These are phyloP conservation scores for Candidula unifasciata DNA, from an alignment of 2,888 invertebrate species.

Conservation along the genomic window DNA sequence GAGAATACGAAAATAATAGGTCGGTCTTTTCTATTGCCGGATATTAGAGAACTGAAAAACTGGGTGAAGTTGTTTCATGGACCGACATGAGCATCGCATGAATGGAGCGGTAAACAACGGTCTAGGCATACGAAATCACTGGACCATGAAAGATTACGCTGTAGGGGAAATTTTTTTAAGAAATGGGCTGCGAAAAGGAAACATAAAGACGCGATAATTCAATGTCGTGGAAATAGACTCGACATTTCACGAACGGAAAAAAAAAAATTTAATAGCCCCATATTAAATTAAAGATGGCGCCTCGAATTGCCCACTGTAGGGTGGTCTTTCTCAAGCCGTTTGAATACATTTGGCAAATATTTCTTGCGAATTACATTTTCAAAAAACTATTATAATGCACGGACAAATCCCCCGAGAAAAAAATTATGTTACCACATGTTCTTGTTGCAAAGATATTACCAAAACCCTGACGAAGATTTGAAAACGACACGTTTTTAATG, in stretches of 20 bases:
- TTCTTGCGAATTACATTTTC: neutral
- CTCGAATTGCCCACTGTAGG: neutral
- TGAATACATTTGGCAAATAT: neutral
- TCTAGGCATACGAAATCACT: too few species aligned
- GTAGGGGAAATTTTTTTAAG: too few species aligned
- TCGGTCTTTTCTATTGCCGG: neutral
- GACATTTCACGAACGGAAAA: neutral
- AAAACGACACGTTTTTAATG: slow-evolving; percentile 8
- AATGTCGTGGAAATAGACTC: neutral
- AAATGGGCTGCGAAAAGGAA: too few species aligned
- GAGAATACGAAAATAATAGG: neutral
- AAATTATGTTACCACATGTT: neutral
- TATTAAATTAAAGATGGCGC: neutral
- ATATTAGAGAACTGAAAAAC: too few species aligned
- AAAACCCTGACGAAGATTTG: neutral
- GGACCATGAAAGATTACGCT: too few species aligned
- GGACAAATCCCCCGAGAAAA: too few species aligned
- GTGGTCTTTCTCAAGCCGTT: neutral
- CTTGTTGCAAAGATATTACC: neutral
- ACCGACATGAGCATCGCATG: neutral
- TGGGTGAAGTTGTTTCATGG: neutral
- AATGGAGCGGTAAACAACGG: too few species aligned
- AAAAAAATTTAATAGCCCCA: neutral
- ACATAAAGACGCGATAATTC: too few species aligned
- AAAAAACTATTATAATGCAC: neutral